Base-by-base conservation (phyloP, 2,113 vertebrate genomes). In the Jacana jacana region DNA sequence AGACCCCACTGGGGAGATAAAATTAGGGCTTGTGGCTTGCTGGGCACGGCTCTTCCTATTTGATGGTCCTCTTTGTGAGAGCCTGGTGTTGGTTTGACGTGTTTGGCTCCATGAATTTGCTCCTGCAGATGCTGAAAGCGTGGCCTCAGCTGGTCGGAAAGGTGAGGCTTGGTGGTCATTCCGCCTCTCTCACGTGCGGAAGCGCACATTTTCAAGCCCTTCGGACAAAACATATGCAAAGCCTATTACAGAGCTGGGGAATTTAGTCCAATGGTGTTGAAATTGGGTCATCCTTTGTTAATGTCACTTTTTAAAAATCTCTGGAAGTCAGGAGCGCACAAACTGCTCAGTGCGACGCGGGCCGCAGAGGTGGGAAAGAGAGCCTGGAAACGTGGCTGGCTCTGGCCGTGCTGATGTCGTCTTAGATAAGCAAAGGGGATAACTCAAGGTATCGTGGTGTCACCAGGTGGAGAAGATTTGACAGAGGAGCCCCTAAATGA, bases 281-380 rank as follows among this genome's bases (percentile, higher is more conserved):
- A 96, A 95, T 69, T 93, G 95, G 95, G 96, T 95, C 95, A 95
- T 22, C 89, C 70, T 96, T 96, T 95, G 93, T 95, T 91, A 92
- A 19, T 68, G 89, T 60, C 65, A 79, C 83, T 95, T 91, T 35
- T 75, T 10, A 35, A 86, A 86, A 69, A 44, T n/a, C 93, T 40
- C 2, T 4, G 44, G 83, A 93, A 95, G 91, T 37, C 86, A 83
- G 91, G 24, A 0, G 77, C 52, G 88, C 51, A 73, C 89, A 33
- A 91, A 84, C 63, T 17, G 19, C 3, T 81, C 76, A 2, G 77
- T 25, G 91, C 87, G 72, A 1, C 15, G 80, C 82, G 77, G 81
- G n/a, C 33, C 95, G 63, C 63, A 37, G 88, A 70, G 88, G 81
- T 75, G 80, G 88, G 58, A 86, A 42, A 9, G 61, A 77, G 84